These are phyloP conservation scores for Varanus salvator DNA, from an alignment of 2,113 vertebrate species.

Conservation along the genomic window DNA sequence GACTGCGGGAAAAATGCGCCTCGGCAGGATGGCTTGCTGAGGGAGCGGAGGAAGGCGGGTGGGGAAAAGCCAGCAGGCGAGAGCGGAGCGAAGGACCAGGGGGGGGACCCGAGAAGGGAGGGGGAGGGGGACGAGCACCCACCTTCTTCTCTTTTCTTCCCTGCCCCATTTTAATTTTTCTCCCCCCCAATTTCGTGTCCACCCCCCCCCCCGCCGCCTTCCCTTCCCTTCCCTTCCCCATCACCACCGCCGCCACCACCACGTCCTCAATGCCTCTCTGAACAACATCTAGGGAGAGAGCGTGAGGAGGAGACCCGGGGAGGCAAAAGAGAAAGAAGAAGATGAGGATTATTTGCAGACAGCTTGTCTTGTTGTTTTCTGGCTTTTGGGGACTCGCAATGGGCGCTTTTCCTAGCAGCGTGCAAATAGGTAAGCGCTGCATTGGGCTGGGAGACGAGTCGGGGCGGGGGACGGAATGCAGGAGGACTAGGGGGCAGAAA, in stretches of 20 bases:
- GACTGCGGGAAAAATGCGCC: constrained; percentile 87
- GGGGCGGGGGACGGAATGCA: constrained; percentile 8
- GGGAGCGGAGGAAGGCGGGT: constrained; percentile 21
- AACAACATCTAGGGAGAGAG: constrained; percentile 84
- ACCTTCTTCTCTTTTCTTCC: constrained; percentile 21
- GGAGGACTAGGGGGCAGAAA: constrained; percentile 16
- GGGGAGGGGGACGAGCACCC: not conserved
- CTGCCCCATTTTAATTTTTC: not conserved
- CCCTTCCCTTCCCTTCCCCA: not conserved
- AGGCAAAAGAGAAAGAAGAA: constrained; percentile 85
- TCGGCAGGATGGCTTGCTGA: constrained; percentile 83
- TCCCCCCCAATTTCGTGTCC: constrained; percentile 63
- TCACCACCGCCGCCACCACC: constrained; percentile 63
- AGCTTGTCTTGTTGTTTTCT: constrained; percentile 96
- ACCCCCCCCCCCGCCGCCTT: constrained; percentile 38
- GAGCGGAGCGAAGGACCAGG: not conserved
- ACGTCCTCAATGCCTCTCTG: constrained; percentile 89
- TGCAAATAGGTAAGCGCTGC: constrained; percentile 95
- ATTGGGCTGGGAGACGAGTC: constrained; percentile 20
- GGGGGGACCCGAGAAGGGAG: not conserved
- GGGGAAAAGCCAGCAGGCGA: not conserved
- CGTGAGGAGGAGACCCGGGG: constrained; percentile 67
- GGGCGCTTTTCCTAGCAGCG: constrained; percentile 99
- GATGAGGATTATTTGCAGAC: constrained; percentile 98
- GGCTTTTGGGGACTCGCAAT: constrained; percentile 94